Evolutionary conservation across 2,888 invertebrate species (phyloP), one percentile per base, ranked within the genome.

Genomic region (Hyles lineata): DNA sequence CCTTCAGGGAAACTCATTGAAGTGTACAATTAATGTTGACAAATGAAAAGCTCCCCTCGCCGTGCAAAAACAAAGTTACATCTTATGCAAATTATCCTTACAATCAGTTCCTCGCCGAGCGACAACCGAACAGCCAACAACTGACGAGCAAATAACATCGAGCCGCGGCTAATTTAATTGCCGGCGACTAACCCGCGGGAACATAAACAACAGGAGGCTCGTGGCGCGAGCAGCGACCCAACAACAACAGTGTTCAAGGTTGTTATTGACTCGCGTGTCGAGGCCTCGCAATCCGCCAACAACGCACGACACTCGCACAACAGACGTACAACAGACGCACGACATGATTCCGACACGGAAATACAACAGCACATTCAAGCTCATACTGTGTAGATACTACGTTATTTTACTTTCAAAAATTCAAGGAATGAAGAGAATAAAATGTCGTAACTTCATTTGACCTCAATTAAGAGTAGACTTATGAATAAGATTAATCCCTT

Each of bases 1-100:
- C 52, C 52, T 55, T n/a, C 52, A 55, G 52, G 19, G 52, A n/a
- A 55, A n/a, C n/a, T 55, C 52, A 55, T 55, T n/a, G 52, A 55
- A 55, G 52, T n/a, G 52, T 19, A n/a, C n/a, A 55, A 55, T 55
- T 55, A 55, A 19, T 55, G 19, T 55, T 55, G 52, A 55, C 52
- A 55, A n/a, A 55, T 55, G 52, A 55, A 43, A 55, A 55, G 52
- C 19, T 55, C n/a, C 52, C 19, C 52, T n/a, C 19, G n/a, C 52
- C 19, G 52, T 55, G 52, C 52, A 35, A 32, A 32, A 63, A 35
- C n/a, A 43, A 43, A 35, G 35, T 21, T 21, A 63, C 43, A 35
- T 50, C 21, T 63, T 43, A 67, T 67, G 23, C 8, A n/a, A 50
- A 50, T 43, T 2, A 23, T 43, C 1, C 21, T 23, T 3, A 67